Percentiles rank a stretch among this genome's conserved stretches.
Conservation (phyloP, 2,888 invertebrate species). For the Drosophila fulvimacula region DNA sequence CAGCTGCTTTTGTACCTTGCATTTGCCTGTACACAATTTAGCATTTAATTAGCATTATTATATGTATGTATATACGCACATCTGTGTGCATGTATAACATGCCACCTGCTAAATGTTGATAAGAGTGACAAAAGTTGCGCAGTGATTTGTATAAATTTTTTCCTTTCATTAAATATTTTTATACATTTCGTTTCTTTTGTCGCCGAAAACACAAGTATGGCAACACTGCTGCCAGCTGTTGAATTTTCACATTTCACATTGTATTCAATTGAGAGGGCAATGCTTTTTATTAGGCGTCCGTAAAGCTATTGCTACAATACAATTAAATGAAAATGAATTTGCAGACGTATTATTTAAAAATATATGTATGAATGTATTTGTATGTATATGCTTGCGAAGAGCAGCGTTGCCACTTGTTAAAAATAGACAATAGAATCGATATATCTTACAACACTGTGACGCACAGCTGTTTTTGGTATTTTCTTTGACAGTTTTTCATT, state of each 20-base stretch:
- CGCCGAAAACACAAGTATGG: constrained; percentile 23
- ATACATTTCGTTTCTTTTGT: constrained; percentile 6
- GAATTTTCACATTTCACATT: background rate
- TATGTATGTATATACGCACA: background rate
- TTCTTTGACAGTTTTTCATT: constrained; percentile 37
- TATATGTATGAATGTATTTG: background rate
- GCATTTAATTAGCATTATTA: constrained; percentile 53
- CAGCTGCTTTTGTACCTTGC: constrained; percentile 40
- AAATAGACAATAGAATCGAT: constrained; percentile 4
- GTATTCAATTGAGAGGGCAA: constrained; percentile 29
- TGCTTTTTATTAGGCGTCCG: constrained; percentile 6
- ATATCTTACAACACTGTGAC: constrained; percentile 41
- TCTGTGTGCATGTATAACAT: background rate
- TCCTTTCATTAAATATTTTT: constrained; percentile 13
- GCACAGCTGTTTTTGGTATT: constrained; percentile 24
- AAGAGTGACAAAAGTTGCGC: constrained; percentile 35
- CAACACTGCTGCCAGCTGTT: constrained; percentile 42
- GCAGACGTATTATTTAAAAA: background rate
- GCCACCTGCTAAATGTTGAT: constrained; percentile 47
- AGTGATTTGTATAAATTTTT: constrained; percentile 11
- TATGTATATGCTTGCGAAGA: background rate
- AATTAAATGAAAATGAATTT: background rate
- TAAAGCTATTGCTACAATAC: background rate
- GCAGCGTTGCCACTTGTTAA: constrained; percentile 43
- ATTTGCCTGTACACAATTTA: constrained; percentile 35